Evolutionary conservation across 1,140 invertebrate species (phyloP).

Genomic region (Hylyphantes graminicola): DNA sequence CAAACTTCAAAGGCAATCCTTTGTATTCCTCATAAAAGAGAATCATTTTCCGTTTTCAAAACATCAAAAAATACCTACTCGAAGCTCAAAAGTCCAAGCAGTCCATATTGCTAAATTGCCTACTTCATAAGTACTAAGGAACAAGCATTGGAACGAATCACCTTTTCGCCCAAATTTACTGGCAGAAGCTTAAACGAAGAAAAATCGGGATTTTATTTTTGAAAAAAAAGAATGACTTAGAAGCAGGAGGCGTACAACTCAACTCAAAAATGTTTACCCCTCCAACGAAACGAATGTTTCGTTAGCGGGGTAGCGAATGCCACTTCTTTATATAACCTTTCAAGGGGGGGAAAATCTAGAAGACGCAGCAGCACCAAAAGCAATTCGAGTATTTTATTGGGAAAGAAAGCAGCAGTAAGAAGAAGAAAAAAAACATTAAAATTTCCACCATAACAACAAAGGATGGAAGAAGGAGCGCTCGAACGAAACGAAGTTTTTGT

Average conservation of each 20-base stretch:
- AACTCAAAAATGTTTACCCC: conserved; percentile 25
- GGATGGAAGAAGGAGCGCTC: conserved; percentile 2
- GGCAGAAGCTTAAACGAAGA: too few species aligned
- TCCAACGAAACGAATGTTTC: conserved; percentile 16
- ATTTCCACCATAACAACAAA: conserved; percentile 49
- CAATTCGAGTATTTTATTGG: conserved; percentile 40
- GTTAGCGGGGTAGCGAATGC: conserved; percentile 31
- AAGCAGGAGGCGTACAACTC: conserved; percentile 21
- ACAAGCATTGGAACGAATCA: too few species aligned
- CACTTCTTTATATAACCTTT: conserved; percentile 22
- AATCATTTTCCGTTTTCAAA: too few species aligned
- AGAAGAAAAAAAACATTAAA: conserved; percentile 42
- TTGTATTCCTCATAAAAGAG: too few species aligned
- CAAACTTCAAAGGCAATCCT: too few species aligned
- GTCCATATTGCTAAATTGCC: too few species aligned
- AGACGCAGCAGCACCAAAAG: background rate
- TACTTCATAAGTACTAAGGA: too few species aligned
- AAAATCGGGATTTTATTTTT: too few species aligned
- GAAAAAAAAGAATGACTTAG: background rate
- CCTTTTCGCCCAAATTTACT: too few species aligned
- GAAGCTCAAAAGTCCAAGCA: too few species aligned
- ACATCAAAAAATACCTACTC: too few species aligned
- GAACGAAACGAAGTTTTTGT: conserved; percentile 52
- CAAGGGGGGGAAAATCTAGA: background rate
- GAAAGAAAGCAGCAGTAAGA: background rate